Conservation (phyloP, 2,888 invertebrate genomes). For the Cosmorhoe ocellata region DNA sequence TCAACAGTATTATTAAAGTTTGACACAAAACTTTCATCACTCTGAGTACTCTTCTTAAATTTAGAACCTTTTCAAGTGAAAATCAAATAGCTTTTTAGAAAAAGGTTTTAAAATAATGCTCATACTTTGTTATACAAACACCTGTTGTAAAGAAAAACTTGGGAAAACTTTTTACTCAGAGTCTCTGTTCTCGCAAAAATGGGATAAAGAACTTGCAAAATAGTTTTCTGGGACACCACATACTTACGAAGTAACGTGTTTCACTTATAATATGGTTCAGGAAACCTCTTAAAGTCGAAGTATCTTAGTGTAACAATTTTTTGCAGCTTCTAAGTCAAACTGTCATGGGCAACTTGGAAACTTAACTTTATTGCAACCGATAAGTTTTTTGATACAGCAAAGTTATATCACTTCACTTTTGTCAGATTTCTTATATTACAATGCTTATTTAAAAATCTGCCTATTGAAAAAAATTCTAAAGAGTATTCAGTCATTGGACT, state of each 20-base stretch:
- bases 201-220: conserved; percentile 78
- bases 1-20: not conserved
- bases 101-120: conserved; percentile 46
- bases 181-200: conserved; percentile 58
- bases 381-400: no score
- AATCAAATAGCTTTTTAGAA: conserved; percentile 31
- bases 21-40: not conserved
- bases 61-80: not conserved
- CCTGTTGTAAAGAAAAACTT: conserved; percentile 76
- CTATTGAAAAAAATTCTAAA: no score
- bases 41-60: not conserved
- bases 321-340: conserved; percentile 29
- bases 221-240: conserved; percentile 78
- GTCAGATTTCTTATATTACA: no score
- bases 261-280: conserved; percentile 53
- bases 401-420: no score
- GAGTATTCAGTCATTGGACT: no score
- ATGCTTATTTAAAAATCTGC: no score
- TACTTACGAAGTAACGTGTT: conserved; percentile 66
- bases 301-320: conserved; percentile 39
- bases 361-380: not conserved
- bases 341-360: conserved; percentile 5
- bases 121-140: conserved; percentile 64
- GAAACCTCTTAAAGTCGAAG: conserved; percentile 46
- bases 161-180: conserved; percentile 74